A percentile compares a stretch with the other conserved stretches of the same genome.
Conservation (phyloP, 2,113 vertebrate species). For the Eulemur rufifrons region DNA sequence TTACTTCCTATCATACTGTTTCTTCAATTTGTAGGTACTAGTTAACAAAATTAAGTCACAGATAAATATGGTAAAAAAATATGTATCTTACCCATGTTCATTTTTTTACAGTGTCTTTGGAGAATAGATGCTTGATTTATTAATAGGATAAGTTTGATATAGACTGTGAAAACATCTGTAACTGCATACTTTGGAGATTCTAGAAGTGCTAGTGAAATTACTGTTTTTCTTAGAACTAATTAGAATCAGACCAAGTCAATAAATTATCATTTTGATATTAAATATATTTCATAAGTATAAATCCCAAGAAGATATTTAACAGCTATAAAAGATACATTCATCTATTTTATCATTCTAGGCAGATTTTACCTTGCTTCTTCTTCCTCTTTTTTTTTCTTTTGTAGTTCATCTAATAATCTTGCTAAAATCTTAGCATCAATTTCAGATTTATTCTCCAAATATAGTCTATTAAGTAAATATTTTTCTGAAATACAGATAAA, state of each 20-base stretch:
- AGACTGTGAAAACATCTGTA: background rate
- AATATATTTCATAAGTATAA: background rate
- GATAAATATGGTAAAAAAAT: background rate
- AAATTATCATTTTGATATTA: background rate
- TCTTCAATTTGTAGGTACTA: background rate
- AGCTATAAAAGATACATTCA: background rate
- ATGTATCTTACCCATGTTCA: background rate
- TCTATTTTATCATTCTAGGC: background rate
- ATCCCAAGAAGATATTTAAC: background rate
- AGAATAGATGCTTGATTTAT: background rate
- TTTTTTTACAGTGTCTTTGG: background rate
- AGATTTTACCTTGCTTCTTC: constrained; percentile 79
- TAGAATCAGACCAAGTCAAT: background rate
- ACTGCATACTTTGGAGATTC: background rate
- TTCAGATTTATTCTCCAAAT: constrained; percentile 79
- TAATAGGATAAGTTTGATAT: background rate
- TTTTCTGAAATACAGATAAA: constrained; percentile 81
- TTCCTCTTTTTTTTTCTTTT: constrained; percentile 73
- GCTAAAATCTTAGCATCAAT: constrained; percentile 83
- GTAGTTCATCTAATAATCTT: constrained; percentile 81
- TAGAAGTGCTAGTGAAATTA: background rate
- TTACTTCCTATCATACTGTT: background rate
- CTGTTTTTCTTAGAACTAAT: constrained; percentile 2
- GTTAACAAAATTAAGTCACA: constrained; percentile 39
- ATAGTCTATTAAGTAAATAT: constrained; percentile 78